These are phyloP conservation scores for Boleophthalmus pectinirostris DNA, from an alignment of 2,113 vertebrate genomes.

Conservation along the genomic window DNA sequence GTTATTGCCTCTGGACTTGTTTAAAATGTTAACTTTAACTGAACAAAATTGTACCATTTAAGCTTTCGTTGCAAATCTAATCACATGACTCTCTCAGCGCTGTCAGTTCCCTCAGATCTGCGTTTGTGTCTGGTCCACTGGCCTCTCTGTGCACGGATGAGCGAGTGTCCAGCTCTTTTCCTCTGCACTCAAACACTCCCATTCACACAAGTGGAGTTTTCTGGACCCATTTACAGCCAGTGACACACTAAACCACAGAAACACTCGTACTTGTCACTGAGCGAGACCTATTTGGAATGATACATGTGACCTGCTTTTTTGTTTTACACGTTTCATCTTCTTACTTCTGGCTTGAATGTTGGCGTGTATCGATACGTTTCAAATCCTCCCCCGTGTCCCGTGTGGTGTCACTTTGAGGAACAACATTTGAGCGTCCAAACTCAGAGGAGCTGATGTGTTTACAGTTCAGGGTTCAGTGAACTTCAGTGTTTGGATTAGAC, in stretches of 20 bases:
- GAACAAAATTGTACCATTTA: too few species aligned
- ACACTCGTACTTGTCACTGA: too few species aligned
- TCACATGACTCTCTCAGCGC: not conserved
- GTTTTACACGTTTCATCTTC: too few species aligned
- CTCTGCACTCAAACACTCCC: constrained; percentile 5
- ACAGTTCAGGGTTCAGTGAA: not conserved
- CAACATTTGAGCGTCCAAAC: not conserved
- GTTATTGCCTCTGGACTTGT: too few species aligned
- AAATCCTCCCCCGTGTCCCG: not conserved
- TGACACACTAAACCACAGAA: not conserved
- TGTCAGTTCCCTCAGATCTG: not conserved
- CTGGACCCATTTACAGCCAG: not conserved
- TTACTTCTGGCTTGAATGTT: not conserved
- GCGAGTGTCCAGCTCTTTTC: constrained; percentile 30
- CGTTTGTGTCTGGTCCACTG: constrained; percentile 44
- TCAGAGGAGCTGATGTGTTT: not conserved
- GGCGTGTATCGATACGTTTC: not conserved
- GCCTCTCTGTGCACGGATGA: constrained; percentile 46
- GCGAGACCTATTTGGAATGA: too few species aligned
- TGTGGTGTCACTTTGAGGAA: not conserved
- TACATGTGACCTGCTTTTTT: too few species aligned
- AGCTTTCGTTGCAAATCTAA: too few species aligned
- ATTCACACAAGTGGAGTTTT: constrained; percentile 17
- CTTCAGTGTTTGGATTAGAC: not conserved
- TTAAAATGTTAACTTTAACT: too few species aligned